These are phyloP conservation scores for Oryzias sinensis DNA, from an alignment of 2,797 vertebrate species.

Conservation along the genomic window DNA sequence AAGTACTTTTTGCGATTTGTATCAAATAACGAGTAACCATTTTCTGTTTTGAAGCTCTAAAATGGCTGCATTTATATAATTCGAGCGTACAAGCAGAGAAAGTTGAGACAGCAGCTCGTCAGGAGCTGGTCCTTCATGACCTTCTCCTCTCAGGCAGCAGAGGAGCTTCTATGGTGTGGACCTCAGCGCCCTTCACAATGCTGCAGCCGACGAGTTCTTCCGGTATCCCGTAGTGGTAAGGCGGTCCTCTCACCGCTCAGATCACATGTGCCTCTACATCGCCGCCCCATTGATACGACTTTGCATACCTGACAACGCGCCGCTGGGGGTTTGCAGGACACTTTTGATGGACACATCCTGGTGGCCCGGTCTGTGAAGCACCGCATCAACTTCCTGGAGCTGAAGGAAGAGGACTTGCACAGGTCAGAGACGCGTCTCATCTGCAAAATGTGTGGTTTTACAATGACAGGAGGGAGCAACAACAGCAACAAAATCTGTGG, in stretches of 20 bases:
- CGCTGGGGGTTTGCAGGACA: conserved; percentile 65
- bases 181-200: conserved; percentile 72
- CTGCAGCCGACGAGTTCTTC: conserved; percentile 79
- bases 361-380: conserved; percentile 82
- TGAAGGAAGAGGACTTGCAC: conserved; percentile 77
- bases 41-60: no score
- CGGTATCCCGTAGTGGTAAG: conserved; percentile 79
- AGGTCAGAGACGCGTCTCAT: conserved; percentile 51
- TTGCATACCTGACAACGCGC: no score
- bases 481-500: no score
- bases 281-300: no score
- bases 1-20: no score
- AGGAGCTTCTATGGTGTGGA: conserved; percentile 80
- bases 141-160: conserved; percentile 71
- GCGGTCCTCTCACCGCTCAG: conserved; percentile 1
- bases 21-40: no score
- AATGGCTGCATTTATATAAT: no score
- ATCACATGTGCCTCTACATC: no score
- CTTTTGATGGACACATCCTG: conserved; percentile 81
- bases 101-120: background rate
- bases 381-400: conserved; percentile 80
- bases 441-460: no score
- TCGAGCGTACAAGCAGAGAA: no score
- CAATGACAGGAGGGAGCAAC: no score
- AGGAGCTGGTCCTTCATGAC: background rate